Conservation (phyloP, 2,113 vertebrate species). For the Scalopus aquaticus region DNA sequence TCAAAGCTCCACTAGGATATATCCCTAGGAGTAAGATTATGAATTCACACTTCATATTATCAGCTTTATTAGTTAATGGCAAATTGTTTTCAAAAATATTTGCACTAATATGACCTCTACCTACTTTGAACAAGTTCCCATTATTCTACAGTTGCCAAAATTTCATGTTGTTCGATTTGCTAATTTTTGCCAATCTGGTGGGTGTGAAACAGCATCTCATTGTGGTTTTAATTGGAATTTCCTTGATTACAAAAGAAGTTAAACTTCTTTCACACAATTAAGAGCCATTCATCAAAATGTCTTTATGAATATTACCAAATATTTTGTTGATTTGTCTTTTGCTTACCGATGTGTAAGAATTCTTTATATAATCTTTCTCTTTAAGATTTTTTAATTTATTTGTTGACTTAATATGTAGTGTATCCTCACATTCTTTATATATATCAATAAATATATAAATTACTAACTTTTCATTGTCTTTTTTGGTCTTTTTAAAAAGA, state of each 20-base stretch:
- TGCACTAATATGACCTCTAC: background rate
- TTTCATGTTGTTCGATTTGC: slow-evolving; percentile 39
- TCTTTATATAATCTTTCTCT: background rate
- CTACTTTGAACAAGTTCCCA: background rate
- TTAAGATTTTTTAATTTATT: background rate
- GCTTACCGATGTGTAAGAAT: background rate
- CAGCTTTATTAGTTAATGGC: background rate
- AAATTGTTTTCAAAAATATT: slow-evolving; percentile 31
- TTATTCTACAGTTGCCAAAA: slow-evolving; percentile 61
- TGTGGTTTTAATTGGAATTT: slow-evolving; percentile 72
- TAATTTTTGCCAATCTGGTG: slow-evolving; percentile 59
- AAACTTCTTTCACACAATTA: slow-evolving; percentile 21
- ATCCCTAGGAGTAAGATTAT: slow-evolving; percentile 1
- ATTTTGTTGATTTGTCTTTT: background rate
- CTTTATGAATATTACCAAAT: background rate
- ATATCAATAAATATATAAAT: background rate
- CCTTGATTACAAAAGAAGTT: slow-evolving; percentile 64
- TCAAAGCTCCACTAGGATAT: background rate
- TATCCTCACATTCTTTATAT: background rate
- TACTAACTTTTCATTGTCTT: background rate
- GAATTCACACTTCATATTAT: slow-evolving; percentile 11
- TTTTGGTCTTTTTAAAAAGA: background rate
- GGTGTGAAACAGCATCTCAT: slow-evolving; percentile 54
- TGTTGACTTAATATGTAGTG: background rate
- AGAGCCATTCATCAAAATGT: slow-evolving; percentile 5